Evolutionary conservation across 2,797 vertebrate species (phyloP).

Genomic region (Eupleurogrammus muticus): DNA sequence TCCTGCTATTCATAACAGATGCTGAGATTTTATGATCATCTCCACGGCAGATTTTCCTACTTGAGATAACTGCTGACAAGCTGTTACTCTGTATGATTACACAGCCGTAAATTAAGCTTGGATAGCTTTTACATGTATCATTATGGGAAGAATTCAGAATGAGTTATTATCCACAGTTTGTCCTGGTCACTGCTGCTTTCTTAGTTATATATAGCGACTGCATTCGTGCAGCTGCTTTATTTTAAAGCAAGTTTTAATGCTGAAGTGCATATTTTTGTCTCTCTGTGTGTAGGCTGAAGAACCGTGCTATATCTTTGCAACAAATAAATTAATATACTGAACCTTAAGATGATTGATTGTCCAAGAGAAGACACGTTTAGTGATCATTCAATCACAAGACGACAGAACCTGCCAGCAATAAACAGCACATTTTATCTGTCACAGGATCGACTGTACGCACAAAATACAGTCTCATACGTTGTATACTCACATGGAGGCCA

Average conservation of each 20-base stretch:
- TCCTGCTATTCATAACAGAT: conserved; percentile 64
- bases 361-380: neutral
- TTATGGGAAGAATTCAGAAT: conserved; percentile 15
- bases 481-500: neutral
- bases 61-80: conserved; percentile 64
- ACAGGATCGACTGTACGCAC: conserved; percentile 1
- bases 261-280: conserved; percentile 2
- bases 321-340: neutral
- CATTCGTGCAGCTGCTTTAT: neutral
- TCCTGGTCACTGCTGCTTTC: neutral
- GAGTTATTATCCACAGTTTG: neutral
- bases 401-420: conserved; percentile 3
- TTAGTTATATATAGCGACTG: neutral
- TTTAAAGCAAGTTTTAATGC: neutral
- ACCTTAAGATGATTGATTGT: conserved; percentile 6
- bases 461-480: neutral
- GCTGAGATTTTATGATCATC: conserved; percentile 67
- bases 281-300: neutral
- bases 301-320: neutral
- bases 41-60: conserved; percentile 65
- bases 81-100: conserved; percentile 67
- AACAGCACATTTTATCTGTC: neutral
- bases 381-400: neutral
- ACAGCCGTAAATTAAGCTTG: conserved; percentile 56
- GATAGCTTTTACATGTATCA: conserved; percentile 35